Evolutionary conservation across 2,113 vertebrate species (phyloP), one percentile per base, ranked within the genome.

Genomic region (Gnathonemus echidnorhynchus): DNA sequence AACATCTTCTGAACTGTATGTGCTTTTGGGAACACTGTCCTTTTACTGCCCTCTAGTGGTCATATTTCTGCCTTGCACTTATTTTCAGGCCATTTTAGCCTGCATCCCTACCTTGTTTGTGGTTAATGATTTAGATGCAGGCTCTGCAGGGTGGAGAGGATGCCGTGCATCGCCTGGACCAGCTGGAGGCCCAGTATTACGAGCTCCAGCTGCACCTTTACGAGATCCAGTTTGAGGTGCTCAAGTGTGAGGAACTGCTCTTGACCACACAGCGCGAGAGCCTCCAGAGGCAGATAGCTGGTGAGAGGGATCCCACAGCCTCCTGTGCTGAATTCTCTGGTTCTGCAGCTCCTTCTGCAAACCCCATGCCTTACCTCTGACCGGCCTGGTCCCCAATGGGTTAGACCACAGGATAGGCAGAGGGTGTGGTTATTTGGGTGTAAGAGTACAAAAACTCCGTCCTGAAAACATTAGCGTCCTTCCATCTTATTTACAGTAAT

Each of bases 141-240:
- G 96, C 95, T 90, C 95, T 99, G 91, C 97, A 97, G 90, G 97
- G 95, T 2, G 98, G 98, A 1, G 97, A 97, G 92, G 98, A 98
- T 89, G 98, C 98, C 8, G 96, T 99, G 93, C 95, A 95, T 83
- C 97, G 95, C 46, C 93, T 99, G 95, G 97, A 99, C 93, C 96
- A 97, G 92, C 95, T 99, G 94, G 98, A 99, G 96, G 95, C 97
- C 74, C 97, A 98, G 92, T 99, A 99, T 95, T 99, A 99, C 24
- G 96, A 98, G 92, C 91, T 99, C 31, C 98, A 99, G 94, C 97
- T 99, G 94, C 98, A 99, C 93, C 95, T 99, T 7, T 99, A 99
- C 90, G 98, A 99, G 95, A 97, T 99, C 11, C 97, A 98, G 94
- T 97, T 98, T 0, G 98, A 99, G 95, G 97, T 99, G 92, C 95